Conservation (phyloP, 2,113 vertebrate genomes). For the Rattus norvegicus region DNA sequence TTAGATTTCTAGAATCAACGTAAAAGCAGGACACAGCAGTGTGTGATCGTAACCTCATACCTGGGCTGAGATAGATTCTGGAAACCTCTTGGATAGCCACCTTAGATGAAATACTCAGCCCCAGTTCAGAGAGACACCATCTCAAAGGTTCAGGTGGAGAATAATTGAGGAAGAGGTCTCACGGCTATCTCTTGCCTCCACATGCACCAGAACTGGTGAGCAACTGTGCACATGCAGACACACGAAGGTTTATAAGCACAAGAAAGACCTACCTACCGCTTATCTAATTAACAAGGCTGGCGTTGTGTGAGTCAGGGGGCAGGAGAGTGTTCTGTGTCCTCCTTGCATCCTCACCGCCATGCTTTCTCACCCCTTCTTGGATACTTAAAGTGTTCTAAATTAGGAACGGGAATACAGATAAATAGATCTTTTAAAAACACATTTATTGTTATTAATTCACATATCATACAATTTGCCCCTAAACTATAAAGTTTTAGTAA, state of each 20-base stretch:
- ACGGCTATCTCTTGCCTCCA: not conserved
- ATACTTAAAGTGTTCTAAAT: not conserved
- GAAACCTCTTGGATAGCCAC: not conserved
- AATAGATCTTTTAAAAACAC: not conserved
- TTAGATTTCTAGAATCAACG: not conserved
- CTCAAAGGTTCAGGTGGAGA: not conserved
- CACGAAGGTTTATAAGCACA: no score
- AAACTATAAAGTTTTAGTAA: not conserved
- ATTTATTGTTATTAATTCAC: constrained; percentile 3
- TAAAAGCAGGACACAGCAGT: not conserved
- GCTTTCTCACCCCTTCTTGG: not conserved
- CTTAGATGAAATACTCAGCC: not conserved
- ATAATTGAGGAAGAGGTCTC: not conserved
- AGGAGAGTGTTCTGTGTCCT: not conserved
- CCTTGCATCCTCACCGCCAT: rapidly evolving
- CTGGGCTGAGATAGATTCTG: not conserved
- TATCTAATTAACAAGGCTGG: not conserved
- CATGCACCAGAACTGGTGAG: not conserved
- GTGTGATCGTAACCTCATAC: not conserved
- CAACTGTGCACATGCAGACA: not conserved
- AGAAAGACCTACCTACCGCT: not conserved
- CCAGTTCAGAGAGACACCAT: not conserved
- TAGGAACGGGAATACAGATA: not conserved
- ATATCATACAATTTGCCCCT: not conserved
- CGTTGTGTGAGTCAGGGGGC: not conserved